Evolutionary conservation across 2,797 vertebrate genomes (phyloP).

Genomic region (Psittacula derbiana): DNA sequence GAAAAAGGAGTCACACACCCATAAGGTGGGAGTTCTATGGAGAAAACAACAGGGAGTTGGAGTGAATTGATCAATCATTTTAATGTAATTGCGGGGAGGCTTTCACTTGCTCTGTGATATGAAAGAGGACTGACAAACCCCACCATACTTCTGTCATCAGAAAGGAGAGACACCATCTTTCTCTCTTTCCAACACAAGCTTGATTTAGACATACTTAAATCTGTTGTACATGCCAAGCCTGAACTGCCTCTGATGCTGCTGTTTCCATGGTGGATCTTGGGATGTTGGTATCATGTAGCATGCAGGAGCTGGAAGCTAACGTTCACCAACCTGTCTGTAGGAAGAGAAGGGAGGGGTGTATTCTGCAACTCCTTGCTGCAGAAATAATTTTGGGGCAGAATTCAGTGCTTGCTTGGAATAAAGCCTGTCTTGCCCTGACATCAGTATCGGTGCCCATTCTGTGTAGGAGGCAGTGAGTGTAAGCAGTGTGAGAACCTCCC

Average conservation of each 20-base stretch:
- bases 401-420: accelerated
- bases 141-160: not conserved
- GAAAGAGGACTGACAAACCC: not conserved
- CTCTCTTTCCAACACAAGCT: not conserved
- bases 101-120: not conserved
- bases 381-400: not conserved
- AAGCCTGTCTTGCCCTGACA: not conserved
- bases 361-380: not conserved
- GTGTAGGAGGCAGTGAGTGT: not conserved
- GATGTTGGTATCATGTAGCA: not conserved
- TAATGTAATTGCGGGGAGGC: not conserved
- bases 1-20: accelerated
- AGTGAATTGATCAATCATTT: not conserved
- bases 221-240: not conserved
- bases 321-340: accelerated
- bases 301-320: not conserved
- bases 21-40: not conserved
- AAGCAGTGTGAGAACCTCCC: not conserved
- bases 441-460: accelerated
- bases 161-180: not conserved
- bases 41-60: not conserved
- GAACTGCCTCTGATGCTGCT: not conserved
- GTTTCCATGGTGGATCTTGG: not conserved
- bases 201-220: not conserved
- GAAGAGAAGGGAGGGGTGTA: not conserved